Conservation (phyloP, 1,140 invertebrate genomes). For the Panagrolaimus sp. region DNA sequence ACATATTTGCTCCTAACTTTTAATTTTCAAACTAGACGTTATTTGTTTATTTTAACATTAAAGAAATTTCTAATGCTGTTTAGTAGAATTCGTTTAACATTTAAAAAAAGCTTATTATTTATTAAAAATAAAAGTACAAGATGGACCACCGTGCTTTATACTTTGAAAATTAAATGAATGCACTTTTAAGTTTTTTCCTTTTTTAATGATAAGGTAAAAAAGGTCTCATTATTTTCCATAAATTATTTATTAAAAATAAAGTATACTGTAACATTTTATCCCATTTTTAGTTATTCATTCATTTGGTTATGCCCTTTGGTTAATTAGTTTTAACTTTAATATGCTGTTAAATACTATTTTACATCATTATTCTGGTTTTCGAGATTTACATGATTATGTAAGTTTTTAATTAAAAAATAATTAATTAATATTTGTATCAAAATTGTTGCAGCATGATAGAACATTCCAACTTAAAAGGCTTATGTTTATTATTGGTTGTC, state of each 20-base stretch:
- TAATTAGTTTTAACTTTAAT: constrained; percentile 54
- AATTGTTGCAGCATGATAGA: constrained; percentile 40
- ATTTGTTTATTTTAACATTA: too few relatives aligned
- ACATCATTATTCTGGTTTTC: constrained; percentile 50
- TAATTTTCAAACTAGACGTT: too few relatives aligned
- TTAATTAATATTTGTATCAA: background rate
- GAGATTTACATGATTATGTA: constrained; percentile 32
- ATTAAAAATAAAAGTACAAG: too few relatives aligned
- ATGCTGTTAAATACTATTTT: constrained; percentile 55
- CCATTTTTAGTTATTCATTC: constrained; percentile 51
- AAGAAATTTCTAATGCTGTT: too few relatives aligned
- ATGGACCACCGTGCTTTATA: too few relatives aligned
- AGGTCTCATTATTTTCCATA: too few relatives aligned
- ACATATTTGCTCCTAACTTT: too few relatives aligned
- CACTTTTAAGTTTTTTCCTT: background rate
- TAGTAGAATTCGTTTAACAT: too few relatives aligned
- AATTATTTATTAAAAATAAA: too few relatives aligned
- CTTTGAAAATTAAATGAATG: background rate
- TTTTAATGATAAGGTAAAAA: too few relatives aligned
- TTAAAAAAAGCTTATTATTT: too few relatives aligned
- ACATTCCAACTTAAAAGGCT: constrained; percentile 52
- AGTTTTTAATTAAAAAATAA: constrained; percentile 7
- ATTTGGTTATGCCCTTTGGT: constrained; percentile 49
- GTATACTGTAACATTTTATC: constrained; percentile 19
- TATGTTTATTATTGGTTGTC: constrained; percentile 44